phyloP scores from a whole-genome alignment of 2,113 vertebrate species.

The Brienomyrus brachyistius region DNA sequence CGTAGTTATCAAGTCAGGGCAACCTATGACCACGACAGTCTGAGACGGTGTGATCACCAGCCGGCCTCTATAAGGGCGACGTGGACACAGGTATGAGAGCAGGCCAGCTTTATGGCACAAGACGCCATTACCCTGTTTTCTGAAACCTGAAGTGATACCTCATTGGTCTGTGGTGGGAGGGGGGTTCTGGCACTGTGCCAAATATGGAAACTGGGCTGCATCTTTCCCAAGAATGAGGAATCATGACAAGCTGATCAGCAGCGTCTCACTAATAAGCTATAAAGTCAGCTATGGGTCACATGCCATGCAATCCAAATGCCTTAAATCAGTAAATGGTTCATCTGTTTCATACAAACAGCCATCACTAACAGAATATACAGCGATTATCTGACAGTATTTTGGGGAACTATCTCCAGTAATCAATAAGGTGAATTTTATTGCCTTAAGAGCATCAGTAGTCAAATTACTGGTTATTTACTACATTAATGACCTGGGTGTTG shows the following conservation, averaged over 20 bases:
- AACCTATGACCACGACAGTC: neutral
- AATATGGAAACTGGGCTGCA: neutral
- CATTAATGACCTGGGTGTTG: neutral
- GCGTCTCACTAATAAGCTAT: neutral
- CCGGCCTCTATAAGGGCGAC: neutral
- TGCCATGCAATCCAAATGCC: neutral
- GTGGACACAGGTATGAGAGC: neutral
- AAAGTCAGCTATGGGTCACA: neutral
- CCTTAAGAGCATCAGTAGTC: neutral
- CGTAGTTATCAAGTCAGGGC: neutral
- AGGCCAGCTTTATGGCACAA: neutral
- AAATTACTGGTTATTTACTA: neutral
- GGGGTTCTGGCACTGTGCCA: neutral
- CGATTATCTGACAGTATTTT: neutral
- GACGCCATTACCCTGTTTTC: neutral
- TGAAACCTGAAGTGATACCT: neutral
- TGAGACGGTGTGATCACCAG: neutral
- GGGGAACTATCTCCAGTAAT: neutral
- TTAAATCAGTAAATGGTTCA: neutral
- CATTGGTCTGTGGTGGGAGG: neutral
- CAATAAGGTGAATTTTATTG: constrained; percentile 2
- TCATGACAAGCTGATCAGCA: neutral
- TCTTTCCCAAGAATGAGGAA: neutral
- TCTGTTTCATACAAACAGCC: neutral
- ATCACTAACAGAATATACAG: neutral